A percentile compares a stretch with the other conserved stretches of the same genome.
Conservation (phyloP, 2,888 invertebrate genomes). For the Erebia ligea region DNA sequence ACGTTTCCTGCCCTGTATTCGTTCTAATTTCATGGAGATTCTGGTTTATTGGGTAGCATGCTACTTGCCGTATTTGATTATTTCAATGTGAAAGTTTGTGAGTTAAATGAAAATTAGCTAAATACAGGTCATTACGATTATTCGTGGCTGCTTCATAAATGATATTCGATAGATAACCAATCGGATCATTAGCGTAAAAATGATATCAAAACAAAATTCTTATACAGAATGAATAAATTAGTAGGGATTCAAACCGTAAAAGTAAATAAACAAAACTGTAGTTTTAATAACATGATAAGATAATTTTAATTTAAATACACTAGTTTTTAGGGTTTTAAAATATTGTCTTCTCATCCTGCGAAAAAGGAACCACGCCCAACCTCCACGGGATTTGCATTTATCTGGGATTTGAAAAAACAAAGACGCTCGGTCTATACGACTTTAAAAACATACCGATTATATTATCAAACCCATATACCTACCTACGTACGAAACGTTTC, state of each 20-base stretch:
- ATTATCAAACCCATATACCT: background rate
- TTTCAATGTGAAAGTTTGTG: no score
- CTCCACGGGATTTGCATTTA: background rate
- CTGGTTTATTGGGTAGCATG: background rate
- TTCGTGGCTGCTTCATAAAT: no score
- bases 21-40: slow-evolving; percentile 2
- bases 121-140: no score
- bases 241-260: no score
- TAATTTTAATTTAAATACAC: background rate
- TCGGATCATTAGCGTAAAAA: no score
- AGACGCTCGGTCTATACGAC: background rate
- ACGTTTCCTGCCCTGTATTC: background rate
- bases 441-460: background rate
- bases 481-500: background rate
- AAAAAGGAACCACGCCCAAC: background rate
- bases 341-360: background rate
- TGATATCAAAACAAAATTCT: no score
- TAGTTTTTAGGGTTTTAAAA: background rate
- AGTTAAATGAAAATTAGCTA: no score
- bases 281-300: no score
- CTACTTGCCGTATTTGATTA: background rate
- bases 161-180: no score
- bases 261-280: no score
- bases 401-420: background rate
- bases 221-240: no score